Base-by-base conservation (phyloP, 2,888 invertebrate species). In the Bellardia bayeri region DNA sequence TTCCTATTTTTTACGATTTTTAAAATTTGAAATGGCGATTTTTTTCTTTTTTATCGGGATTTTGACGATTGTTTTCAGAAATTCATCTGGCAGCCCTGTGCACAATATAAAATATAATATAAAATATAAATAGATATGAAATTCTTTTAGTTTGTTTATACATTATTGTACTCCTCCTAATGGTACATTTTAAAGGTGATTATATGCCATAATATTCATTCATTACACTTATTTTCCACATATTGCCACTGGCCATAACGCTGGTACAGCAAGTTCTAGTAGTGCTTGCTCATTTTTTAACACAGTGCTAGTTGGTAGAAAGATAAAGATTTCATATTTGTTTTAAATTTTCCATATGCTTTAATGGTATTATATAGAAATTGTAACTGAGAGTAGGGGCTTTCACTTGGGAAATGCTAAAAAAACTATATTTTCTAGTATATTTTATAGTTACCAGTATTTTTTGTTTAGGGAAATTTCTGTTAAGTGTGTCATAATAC, bases 401-500 rank as follows among this genome's bases (percentile, higher is more conserved):
- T 68, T 68, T 66, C 66, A 56, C 30, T 54, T 40, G n/a, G 3
- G 68, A 56, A 72, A 58, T 45, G 23, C 1, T 3, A 45, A 30
- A 54, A 78, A 51, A 51, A 9, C 7, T 49, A 30, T 13, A 33
- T 58, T 69, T 37, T 69, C 40, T 42, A 23, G 56, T 51, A 71
- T 42, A 16, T 63, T 72, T 74, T 72, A 30, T 16, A 51, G 5
- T 37, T 42, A 45, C 42, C 7, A 42, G 42, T 42, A 45, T 16
- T 9, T 45, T 69, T 49, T n/a, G n/a, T 69, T 61, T 51, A 23
- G 8, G 14, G 33, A 9, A 33, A 40, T 51, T 37, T 45, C 69
- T 78, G 37, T 49, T 64, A 85, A 85, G 71, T 81, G 64, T 85
- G 71, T 81, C 85, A 81, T 76, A 85, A 81, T 45, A 81, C 58